Evolutionary conservation across 2,113 vertebrate species (phyloP).

Genomic region (Vicugna pacos): DNA sequence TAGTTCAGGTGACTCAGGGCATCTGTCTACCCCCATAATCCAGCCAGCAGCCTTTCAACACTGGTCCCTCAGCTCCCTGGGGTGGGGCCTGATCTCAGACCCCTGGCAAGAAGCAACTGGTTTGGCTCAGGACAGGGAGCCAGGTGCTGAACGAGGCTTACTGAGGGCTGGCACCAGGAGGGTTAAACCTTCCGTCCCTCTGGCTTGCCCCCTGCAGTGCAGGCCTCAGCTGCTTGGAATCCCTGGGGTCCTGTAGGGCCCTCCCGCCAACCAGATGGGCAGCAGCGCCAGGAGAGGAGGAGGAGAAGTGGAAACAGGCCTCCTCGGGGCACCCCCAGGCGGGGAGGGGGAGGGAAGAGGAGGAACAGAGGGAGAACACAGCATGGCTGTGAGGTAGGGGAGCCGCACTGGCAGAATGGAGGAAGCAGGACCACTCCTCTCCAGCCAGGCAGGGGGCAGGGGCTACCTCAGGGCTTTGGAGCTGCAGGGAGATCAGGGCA

Average conservation of each 20-base stretch:
- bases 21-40: neutral
- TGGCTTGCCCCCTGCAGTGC: constrained; percentile 68
- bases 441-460: neutral
- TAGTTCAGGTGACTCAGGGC: neutral
- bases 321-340: constrained; percentile 57
- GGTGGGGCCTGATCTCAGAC: neutral
- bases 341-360: neutral
- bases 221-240: constrained; percentile 72
- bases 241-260: constrained; percentile 74
- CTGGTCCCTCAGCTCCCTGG: neutral
- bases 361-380: neutral
- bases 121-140: neutral
- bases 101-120: neutral
- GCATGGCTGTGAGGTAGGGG: neutral
- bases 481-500: constrained; percentile 28
- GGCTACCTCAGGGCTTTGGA: neutral
- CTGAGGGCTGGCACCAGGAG: constrained; percentile 30
- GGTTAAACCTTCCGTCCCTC: constrained; percentile 69
- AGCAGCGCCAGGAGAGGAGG: constrained; percentile 53
- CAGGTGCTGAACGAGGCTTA: neutral
- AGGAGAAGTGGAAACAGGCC: constrained; percentile 77
- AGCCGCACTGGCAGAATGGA: neutral
- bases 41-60: neutral
- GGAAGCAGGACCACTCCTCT: neutral
- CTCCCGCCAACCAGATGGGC: constrained; percentile 76